Conservation (phyloP, 2,113 vertebrate species). For the Brevimyrus niger region DNA sequence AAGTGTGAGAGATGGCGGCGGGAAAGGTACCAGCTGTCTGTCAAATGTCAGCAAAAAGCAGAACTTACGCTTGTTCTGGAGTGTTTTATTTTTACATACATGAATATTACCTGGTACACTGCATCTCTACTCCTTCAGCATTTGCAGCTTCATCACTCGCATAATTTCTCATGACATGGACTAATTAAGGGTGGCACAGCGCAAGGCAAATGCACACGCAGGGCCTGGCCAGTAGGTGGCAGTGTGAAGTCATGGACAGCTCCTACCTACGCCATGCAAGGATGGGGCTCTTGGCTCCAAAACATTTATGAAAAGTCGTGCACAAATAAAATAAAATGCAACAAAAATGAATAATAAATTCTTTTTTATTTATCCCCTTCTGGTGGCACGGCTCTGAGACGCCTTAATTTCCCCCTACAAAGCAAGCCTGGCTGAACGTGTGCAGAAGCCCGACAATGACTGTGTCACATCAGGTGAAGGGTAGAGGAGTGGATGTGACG, state of each 20-base stretch:
- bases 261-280: neutral
- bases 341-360: conserved; percentile 4
- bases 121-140: conserved; percentile 54
- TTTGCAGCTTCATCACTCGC: conserved; percentile 62
- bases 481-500: neutral
- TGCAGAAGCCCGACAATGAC: neutral
- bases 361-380: neutral
- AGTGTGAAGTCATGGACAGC: neutral
- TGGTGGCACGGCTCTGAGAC: neutral
- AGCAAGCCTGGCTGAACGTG: neutral
- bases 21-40: neutral
- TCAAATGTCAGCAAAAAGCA: neutral
- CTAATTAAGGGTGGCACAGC: conserved; percentile 36
- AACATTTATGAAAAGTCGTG: neutral
- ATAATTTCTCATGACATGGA: conserved; percentile 57
- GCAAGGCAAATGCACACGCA: neutral
- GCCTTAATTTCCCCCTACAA: neutral
- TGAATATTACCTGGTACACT: conserved; percentile 53
- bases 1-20: neutral
- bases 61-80: neutral
- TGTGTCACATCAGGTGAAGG: neutral
- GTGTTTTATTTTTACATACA: neutral
- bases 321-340: neutral
- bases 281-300: neutral
- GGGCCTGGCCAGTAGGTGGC: neutral